Conservation (phyloP, 2,888 invertebrate genomes). For the Tetrapedia diversipes region DNA sequence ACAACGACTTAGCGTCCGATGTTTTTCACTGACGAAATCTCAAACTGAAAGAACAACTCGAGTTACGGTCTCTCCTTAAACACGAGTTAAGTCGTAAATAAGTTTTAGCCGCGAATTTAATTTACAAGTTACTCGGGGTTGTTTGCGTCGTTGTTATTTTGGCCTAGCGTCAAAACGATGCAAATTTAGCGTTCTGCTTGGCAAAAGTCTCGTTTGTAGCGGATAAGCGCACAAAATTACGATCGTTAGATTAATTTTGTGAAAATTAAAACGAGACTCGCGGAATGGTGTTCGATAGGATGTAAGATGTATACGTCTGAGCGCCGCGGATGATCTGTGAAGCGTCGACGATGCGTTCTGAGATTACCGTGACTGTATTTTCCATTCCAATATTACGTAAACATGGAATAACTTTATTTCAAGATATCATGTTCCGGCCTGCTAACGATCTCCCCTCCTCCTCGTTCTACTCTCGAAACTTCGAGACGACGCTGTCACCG, state of each 20-base stretch:
- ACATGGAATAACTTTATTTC: conserved; percentile 71
- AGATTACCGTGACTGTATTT: conserved; percentile 62
- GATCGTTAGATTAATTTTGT: neutral
- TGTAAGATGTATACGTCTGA: no score
- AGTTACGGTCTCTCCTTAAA: neutral
- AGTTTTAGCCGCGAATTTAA: conserved; percentile 13
- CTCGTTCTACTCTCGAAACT: neutral
- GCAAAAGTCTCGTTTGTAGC: neutral
- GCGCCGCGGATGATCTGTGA: no score
- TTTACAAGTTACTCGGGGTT: conserved; percentile 2
- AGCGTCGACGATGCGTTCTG: neutral
- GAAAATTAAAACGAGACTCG: no score
- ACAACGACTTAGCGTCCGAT: no score
- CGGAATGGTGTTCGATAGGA: no score
- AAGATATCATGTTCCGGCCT: conserved; percentile 50
- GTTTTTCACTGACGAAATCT: neutral
- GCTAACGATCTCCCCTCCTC: conserved; percentile 36
- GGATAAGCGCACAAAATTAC: neutral
- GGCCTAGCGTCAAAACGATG: conserved; percentile 34
- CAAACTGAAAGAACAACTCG: neutral
- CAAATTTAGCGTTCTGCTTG: conserved; percentile 15
- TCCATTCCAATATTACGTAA: conserved; percentile 67
- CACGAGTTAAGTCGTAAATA: conserved; percentile 5
- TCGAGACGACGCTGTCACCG: neutral
- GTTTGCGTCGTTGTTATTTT: conserved; percentile 23